Base-by-base conservation (phyloP, 30 jellyfish, hydroid and myxozoan genomes). In the Aurelia aurita complex sp. Pacific region DNA sequence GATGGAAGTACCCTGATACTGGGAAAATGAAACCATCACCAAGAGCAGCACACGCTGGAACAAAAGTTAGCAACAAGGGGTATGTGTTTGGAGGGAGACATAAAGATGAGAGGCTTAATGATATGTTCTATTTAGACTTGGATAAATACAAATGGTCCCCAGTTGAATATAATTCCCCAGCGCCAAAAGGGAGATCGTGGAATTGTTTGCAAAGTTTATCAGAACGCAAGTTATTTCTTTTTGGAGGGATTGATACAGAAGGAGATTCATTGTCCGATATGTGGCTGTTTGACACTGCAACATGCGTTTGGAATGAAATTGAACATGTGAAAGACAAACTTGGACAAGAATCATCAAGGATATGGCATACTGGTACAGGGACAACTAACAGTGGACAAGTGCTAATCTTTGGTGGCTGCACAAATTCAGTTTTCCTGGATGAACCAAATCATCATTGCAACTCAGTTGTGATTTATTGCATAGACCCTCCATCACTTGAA, bases 101-200 rank as follows among this genome's bases (percentile, higher is more conserved):
- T 40, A 69, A 78, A 54, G 76, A 18, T 51, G 64, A 69, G 14
- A 88, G 98, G 55, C 70, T 92, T 5, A 88, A 92, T 70, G 98
- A 92, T 73, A 80, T 92, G 92, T 82, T 64, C 69, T 66, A 75
- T 34, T 64, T 92, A 42, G 92, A 92, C 60, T 83, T 87, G 13
- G 86, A 85, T 29, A 64, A 79, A n/a, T 92, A 52, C 55, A 77
- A 55, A 29, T 92, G 98, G 98, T 67, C 61, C 67, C 80, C 23
- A 77, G 76, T 82, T 51, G 29, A 38, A 33, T 64, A 76, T 73
- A 59, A 61, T 38, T 52, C 83, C 14, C 43, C 82, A 23, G 89
- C 89, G 15, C 98, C 98, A 19, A 13, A 54, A 14, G 98, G 98
- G 18, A 72, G 98, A 74, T 92, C 98, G 4, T 92, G 98, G 98